These are phyloP conservation scores for Sebastes nivosus DNA, from an alignment of 2,797 vertebrate genomes.

Conservation along the genomic window DNA sequence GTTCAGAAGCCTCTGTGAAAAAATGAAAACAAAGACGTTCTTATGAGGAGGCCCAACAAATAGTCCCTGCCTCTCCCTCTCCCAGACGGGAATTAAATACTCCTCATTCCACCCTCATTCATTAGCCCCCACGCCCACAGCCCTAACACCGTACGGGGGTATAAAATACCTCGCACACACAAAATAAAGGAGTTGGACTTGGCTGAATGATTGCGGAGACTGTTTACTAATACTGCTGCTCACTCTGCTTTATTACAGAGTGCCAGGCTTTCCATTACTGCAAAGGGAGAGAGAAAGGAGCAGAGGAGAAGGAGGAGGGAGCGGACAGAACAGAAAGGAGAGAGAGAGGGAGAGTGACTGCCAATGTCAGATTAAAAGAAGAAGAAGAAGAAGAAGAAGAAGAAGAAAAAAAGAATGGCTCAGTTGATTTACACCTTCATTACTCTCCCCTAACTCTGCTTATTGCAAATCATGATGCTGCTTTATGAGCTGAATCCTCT, in stretches of 20 bases:
- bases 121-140: slow-evolving; percentile 60
- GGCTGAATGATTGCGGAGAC: slow-evolving; percentile 64
- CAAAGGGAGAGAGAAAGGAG: slow-evolving; percentile 22
- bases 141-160: slow-evolving; percentile 33
- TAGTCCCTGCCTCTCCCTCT: slow-evolving; percentile 38
- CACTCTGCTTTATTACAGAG: slow-evolving; percentile 73
- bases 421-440: slow-evolving; percentile 78
- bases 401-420: slow-evolving; percentile 45
- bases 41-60: slow-evolving; percentile 68
- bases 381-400: slow-evolving; percentile 1
- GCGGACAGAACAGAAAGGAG: slow-evolving; percentile 30
- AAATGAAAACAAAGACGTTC: slow-evolving; percentile 72
- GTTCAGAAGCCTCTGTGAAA: slow-evolving; percentile 60
- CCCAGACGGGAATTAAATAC: slow-evolving; percentile 72
- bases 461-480: slow-evolving; percentile 78
- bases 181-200: slow-evolving; percentile 62
- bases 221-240: slow-evolving; percentile 76
- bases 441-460: slow-evolving; percentile 77
- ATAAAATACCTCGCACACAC: slow-evolving; percentile 39
- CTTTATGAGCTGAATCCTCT: slow-evolving; percentile 78
- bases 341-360: slow-evolving; percentile 27
- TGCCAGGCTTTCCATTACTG: slow-evolving; percentile 70
- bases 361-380: slow-evolving; percentile 67
- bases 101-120: slow-evolving; percentile 74
- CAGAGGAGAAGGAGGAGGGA: neutral